Evolutionary conservation across 2,888 invertebrate species (phyloP).

Genomic region (Tanypteryx hageni): DNA sequence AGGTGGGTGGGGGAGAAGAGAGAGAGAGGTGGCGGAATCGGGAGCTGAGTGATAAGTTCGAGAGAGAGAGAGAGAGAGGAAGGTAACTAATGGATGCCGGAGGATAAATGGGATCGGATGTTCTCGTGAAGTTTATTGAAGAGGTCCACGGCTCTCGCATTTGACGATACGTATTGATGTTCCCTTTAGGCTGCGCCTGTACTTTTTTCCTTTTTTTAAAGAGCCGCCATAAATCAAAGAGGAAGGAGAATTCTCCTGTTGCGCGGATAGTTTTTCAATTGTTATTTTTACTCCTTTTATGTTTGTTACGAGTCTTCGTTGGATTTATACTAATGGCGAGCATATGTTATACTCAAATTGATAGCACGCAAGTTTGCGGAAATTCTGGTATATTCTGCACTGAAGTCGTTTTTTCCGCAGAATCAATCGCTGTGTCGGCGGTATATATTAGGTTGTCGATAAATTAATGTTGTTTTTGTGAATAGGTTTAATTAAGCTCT

Average conservation of each 20-base stretch:
- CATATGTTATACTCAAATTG: conserved; percentile 11
- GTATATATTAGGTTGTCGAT: too few relatives aligned
- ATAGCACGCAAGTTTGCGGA: neutral
- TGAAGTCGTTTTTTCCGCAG: neutral
- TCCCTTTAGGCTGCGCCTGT: neutral
- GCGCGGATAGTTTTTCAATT: conserved; percentile 42
- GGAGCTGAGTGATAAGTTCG: conserved; percentile 38
- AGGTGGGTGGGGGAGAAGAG: neutral
- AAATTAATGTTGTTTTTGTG: too few relatives aligned
- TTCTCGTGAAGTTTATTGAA: conserved; percentile 58
- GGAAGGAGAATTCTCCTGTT: conserved; percentile 43
- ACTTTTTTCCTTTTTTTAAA: conserved; percentile 40
- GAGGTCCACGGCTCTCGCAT: conserved; percentile 25
- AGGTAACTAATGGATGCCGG: conserved; percentile 59
- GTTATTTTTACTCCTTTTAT: conserved; percentile 40
- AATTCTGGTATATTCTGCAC: neutral
- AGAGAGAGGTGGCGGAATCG: neutral
- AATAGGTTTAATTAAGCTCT: too few relatives aligned
- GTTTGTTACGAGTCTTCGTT: neutral
- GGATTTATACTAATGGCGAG: conserved; percentile 37
- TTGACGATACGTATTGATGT: conserved; percentile 56
- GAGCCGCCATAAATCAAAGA: conserved; percentile 46
- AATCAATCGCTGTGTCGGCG: conserved; percentile 16
- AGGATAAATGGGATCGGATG: conserved; percentile 63
- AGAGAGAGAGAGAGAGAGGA: conserved; percentile 7